phyloP scores from a whole-genome alignment of 2,888 invertebrate species.

The Crossocerus cetratus region DNA sequence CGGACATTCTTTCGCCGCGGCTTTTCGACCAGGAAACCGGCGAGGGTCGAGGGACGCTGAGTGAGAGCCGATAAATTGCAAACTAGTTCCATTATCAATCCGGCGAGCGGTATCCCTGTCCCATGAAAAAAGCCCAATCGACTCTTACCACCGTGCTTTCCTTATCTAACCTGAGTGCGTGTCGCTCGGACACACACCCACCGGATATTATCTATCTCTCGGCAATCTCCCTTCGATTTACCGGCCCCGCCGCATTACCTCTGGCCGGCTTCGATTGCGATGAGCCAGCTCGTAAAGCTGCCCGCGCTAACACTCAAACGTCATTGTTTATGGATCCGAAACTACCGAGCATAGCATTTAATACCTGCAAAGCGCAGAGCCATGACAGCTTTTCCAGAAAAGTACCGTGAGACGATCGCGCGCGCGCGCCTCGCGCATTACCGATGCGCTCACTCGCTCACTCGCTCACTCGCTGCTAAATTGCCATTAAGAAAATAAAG shows the following conservation, averaged over 20 bases:
- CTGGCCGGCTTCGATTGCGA: too few species aligned
- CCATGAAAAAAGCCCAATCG: background rate
- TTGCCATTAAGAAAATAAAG: too few species aligned
- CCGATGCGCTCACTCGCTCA: too few species aligned
- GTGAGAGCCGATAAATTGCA: background rate
- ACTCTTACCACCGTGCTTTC: background rate
- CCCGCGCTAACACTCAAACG: background rate
- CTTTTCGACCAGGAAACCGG: constrained; percentile 45
- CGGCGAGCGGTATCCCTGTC: background rate
- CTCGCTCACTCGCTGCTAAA: too few species aligned
- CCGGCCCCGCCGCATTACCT: background rate
- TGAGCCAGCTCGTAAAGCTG: too few species aligned
- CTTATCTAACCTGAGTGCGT: constrained; percentile 9
- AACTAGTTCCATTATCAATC: background rate
- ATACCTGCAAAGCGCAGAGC: too few species aligned
- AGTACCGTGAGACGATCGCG: too few species aligned
- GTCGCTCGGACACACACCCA: background rate
- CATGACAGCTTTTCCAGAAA: too few species aligned
- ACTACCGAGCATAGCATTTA: too few species aligned
- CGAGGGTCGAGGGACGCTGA: background rate
- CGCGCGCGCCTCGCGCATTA: too few species aligned
- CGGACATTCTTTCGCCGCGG: constrained; percentile 59
- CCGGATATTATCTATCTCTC: constrained; percentile 11
- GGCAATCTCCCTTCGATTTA: background rate
- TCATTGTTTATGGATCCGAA: too few species aligned